phyloP scores from a whole-genome alignment of 2,113 vertebrate genomes.

The Potamarius usumacintae region DNA sequence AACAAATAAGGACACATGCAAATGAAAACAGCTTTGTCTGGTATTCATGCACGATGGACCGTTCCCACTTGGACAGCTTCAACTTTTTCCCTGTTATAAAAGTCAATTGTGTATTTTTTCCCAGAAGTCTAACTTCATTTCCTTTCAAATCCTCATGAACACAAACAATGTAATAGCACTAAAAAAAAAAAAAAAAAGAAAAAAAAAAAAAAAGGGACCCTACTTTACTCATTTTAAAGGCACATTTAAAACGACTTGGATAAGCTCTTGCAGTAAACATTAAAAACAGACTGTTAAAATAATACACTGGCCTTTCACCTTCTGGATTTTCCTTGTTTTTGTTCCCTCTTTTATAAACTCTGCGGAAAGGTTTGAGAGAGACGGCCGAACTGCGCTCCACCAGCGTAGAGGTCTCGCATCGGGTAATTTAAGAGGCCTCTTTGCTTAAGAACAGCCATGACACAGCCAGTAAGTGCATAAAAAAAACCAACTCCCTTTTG shows the following conservation, averaged over 20 bases:
- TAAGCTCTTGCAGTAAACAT: conserved; percentile 45
- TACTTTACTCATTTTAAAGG: conserved; percentile 43
- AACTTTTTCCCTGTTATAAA: conserved; percentile 54
- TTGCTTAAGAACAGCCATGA: conserved; percentile 62
- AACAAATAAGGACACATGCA: conserved; percentile 29
- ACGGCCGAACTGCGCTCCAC: conserved; percentile 41
- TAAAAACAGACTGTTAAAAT: conserved; percentile 56
- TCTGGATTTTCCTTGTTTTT: conserved; percentile 44
- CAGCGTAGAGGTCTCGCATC: conserved; percentile 51
- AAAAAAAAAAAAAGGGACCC: conserved; percentile 47
- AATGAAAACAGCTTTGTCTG: conserved; percentile 46
- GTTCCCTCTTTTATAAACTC: conserved; percentile 36
- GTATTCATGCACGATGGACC: conserved; percentile 42
- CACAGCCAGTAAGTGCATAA: conserved; percentile 36
- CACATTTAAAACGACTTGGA: conserved; percentile 40
- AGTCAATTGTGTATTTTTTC: conserved; percentile 50
- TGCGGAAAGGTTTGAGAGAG: conserved; percentile 42
- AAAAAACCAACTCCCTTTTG: conserved; percentile 44
- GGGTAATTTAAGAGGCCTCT: conserved; percentile 56
- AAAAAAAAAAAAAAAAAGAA: conserved; percentile 52
- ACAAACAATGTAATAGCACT: conserved; percentile 45
- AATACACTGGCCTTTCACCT: conserved; percentile 54
- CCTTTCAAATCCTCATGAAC: conserved; percentile 51
- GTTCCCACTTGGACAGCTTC: conserved; percentile 50
- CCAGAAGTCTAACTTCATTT: conserved; percentile 55